Conservation (phyloP, 2,113 vertebrate species). For the Vombatus ursinus region DNA sequence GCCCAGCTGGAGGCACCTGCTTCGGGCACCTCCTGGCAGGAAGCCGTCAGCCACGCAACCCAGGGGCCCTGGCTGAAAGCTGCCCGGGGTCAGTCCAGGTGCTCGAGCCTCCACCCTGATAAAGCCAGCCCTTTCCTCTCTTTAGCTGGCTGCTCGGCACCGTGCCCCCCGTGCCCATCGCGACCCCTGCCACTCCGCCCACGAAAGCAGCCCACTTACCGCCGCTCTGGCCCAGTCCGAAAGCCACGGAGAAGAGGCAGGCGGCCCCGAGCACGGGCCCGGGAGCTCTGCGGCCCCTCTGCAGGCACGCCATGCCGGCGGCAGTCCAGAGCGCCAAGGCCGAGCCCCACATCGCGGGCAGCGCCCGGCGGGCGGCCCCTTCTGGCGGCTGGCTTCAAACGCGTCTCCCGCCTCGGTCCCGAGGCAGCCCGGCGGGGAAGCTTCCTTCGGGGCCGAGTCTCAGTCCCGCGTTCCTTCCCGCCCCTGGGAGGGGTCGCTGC, state of each 20-base stretch:
- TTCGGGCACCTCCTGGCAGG: not conserved
- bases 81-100: not conserved
- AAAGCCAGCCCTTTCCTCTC: not conserved
- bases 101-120: too few species aligned
- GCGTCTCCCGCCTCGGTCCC: conserved; percentile 61
- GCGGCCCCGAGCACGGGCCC: conserved; percentile 76
- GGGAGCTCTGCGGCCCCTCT: conserved; percentile 79
- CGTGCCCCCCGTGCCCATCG: not conserved
- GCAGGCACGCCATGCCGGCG: conserved; percentile 77
- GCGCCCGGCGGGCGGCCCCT: conserved; percentile 43
- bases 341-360: conserved; percentile 81
- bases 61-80: too few species aligned
- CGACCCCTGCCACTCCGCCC: not conserved
- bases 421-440: not conserved
- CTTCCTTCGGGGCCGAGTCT: conserved; percentile 31
- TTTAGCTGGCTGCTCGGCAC: conserved; percentile 42
- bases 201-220: conserved; percentile 77
- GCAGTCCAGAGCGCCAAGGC: conserved; percentile 78
- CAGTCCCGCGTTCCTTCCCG: conserved; percentile 44
- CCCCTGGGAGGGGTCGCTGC: conserved; percentile 37
- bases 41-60: not conserved
- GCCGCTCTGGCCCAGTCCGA: conserved; percentile 80
- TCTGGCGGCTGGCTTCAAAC: conserved; percentile 25
- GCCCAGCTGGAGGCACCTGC: not conserved
- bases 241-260: conserved; percentile 79